A percentile compares a stretch with the other conserved stretches of the same genome.
Conservation (phyloP, 2,113 vertebrate species). For the Macquaria ambigua region DNA sequence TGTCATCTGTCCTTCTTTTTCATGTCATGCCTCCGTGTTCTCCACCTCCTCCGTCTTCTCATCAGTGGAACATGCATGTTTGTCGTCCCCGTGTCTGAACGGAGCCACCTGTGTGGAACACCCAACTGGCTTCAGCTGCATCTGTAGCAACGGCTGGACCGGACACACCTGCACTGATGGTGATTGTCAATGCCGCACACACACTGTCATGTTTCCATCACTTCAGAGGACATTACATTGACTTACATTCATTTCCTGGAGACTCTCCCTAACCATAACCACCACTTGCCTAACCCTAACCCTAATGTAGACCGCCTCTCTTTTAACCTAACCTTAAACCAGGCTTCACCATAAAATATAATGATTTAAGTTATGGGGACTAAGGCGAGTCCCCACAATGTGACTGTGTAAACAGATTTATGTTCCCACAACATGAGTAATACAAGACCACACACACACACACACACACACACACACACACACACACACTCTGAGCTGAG, state of each 20-base stretch:
- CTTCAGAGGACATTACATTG: too few relatives aligned
- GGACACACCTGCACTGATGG: conserved; percentile 83
- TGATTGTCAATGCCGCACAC: conserved; percentile 61
- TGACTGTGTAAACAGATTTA: too few relatives aligned
- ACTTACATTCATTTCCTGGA: too few relatives aligned
- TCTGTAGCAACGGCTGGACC: conserved; percentile 82
- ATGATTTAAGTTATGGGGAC: too few relatives aligned
- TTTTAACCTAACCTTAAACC: too few relatives aligned
- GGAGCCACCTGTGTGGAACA: conserved; percentile 84
- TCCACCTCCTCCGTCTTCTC: conserved; percentile 3
- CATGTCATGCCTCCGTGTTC: background rate
- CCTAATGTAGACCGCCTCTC: too few relatives aligned
- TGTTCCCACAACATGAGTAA: too few relatives aligned
- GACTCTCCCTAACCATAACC: too few relatives aligned
- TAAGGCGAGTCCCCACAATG: too few relatives aligned
- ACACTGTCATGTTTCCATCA: background rate
- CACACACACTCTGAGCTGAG: conserved; percentile 17
- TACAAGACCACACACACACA: conserved; percentile 13
- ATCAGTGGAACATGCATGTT: conserved; percentile 86
- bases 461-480: conserved; percentile 35
- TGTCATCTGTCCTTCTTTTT: background rate
- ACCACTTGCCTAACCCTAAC: too few relatives aligned
- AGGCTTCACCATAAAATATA: too few relatives aligned
- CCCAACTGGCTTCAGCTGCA: conserved; percentile 82
- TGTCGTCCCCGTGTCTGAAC: conserved; percentile 84